Evolutionary conservation across 2,797 vertebrate species (phyloP).

Genomic region (Rhincodon typus): DNA sequence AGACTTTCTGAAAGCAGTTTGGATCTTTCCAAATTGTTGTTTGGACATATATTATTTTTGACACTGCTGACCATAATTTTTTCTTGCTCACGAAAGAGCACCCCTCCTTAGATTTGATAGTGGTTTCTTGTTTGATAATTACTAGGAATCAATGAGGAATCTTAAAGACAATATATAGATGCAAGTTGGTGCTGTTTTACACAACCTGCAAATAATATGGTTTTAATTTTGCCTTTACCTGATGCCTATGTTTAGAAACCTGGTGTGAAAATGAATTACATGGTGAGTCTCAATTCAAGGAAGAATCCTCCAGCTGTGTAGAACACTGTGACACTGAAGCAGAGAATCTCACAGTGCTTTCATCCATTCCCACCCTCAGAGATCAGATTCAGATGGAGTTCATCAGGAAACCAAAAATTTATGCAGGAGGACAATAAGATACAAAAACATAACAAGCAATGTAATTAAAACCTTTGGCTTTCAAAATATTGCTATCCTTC

Average conservation of each 20-base stretch:
- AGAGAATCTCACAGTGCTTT: background rate
- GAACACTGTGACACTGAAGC: background rate
- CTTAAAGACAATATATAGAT: background rate
- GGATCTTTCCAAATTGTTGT: background rate
- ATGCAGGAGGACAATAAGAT: background rate
- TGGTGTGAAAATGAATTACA: background rate
- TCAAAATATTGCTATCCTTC: background rate
- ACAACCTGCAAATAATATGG: background rate
- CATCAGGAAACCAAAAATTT: background rate
- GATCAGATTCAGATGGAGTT: conserved; percentile 18
- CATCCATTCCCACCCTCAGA: background rate
- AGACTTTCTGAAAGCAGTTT: background rate
- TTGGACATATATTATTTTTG: background rate
- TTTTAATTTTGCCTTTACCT: background rate
- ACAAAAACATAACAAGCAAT: background rate
- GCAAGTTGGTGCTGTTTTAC: background rate
- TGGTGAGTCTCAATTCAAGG: background rate
- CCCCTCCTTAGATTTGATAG: background rate
- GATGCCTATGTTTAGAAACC: background rate
- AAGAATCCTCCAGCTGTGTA: background rate
- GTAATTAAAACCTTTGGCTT: background rate
- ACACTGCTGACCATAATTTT: background rate
- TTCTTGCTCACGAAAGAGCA: background rate
- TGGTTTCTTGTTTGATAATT: background rate
- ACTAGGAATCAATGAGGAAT: background rate